phyloP scores from a whole-genome alignment of 2,797 vertebrate genomes.

The Emydoidea blandingii region DNA sequence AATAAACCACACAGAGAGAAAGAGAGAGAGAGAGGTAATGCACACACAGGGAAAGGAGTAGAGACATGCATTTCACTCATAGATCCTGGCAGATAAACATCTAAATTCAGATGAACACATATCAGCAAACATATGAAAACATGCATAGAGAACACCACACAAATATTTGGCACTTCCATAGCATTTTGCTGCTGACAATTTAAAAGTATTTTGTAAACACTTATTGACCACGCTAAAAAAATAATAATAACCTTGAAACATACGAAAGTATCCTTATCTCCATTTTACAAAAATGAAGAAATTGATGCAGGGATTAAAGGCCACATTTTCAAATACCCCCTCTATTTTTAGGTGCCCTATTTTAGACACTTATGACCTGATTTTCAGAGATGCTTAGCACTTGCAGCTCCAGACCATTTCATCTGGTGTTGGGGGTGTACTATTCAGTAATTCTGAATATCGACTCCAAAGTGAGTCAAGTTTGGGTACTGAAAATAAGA shows the following conservation, averaged over 20 bases:
- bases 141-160: not conserved
- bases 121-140: not conserved
- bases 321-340: not conserved
- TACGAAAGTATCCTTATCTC: not conserved
- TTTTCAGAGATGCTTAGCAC: not conserved
- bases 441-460: not conserved
- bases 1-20: conserved; percentile 15
- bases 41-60: not conserved
- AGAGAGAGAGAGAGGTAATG: not conserved
- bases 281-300: not conserved
- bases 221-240: not conserved
- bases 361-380: rapidly evolving
- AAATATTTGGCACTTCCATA: not conserved
- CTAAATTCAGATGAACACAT: not conserved
- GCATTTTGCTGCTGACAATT: not conserved
- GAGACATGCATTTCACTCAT: rapidly evolving
- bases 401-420: not conserved
- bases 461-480: not conserved
- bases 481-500: not conserved
- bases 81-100: rapidly evolving
- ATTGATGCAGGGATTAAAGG: not conserved
- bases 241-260: not conserved
- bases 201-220: not conserved
- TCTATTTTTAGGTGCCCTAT: not conserved
- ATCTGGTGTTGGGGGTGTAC: not conserved